Percentiles rank a stretch among this genome's conserved stretches.
phyloP scores from a whole-genome alignment of 2,888 invertebrate species.

The Trachelus troglodyta region DNA sequence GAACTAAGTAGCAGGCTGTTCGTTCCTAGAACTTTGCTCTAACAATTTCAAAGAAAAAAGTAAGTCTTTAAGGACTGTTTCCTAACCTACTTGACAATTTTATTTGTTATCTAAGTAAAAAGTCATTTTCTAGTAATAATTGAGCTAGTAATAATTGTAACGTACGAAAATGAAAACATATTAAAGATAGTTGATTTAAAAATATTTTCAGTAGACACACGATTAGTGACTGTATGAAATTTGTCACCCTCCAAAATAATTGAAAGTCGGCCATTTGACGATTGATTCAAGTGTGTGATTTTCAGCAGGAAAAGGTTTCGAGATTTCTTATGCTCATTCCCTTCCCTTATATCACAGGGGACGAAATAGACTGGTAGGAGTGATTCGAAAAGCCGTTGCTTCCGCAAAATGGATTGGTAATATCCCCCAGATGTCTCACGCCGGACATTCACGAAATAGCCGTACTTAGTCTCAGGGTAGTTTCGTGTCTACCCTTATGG shows the following conservation, averaged over 20 bases:
- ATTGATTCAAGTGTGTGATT: background rate
- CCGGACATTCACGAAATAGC: background rate
- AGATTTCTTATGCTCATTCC: background rate
- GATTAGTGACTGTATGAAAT: background rate
- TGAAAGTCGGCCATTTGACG: background rate
- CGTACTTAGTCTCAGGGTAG: background rate
- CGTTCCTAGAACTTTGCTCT: background rate
- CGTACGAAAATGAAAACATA: background rate
- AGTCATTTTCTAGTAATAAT: background rate
- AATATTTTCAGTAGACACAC: background rate
- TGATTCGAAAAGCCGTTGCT: conserved; percentile 5
- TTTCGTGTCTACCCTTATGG: background rate
- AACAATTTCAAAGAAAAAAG: background rate
- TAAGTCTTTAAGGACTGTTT: background rate
- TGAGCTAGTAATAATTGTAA: background rate
- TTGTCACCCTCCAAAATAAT: background rate
- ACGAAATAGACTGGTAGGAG: background rate
- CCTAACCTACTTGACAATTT: background rate
- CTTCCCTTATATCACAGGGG: background rate
- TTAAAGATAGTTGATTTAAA: background rate
- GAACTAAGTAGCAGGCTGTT: background rate
- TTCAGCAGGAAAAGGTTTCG: background rate
- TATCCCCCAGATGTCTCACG: background rate
- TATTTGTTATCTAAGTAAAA: background rate
- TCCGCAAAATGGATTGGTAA: background rate